Conservation (phyloP, 2,888 invertebrate species). For the Harmothoe impar region DNA sequence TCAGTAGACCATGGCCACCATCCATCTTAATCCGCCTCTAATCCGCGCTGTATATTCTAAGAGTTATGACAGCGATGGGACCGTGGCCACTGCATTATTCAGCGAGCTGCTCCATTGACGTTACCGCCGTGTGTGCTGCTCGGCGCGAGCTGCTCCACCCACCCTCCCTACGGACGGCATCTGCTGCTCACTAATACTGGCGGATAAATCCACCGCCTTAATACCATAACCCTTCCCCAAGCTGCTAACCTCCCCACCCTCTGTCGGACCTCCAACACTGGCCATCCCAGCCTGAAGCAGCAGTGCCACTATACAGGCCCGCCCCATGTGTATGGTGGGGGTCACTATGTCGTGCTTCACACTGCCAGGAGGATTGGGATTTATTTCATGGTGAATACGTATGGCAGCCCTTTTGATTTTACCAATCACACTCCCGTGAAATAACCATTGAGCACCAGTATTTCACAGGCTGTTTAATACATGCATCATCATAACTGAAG, state of each 20-base stretch:
- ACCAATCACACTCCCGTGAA: no score
- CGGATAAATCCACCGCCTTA: conserved; percentile 15
- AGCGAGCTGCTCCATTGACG: conserved; percentile 14
- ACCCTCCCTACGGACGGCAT: not conserved
- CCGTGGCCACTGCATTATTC: conserved; percentile 16
- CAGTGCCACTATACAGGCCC: no score
- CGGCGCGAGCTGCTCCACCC: not conserved
- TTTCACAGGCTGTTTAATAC: no score
- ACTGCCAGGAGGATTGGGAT: no score
- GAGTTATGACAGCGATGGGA: conserved; percentile 38
- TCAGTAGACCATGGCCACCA: not conserved
- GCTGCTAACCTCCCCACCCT: not conserved
- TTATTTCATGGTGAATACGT: no score
- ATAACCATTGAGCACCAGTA: no score
- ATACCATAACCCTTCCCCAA: not conserved
- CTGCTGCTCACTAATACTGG: not conserved
- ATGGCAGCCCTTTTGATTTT: no score
- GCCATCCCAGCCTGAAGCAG: no score
- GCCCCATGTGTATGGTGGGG: no score
- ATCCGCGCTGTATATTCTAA: conserved; percentile 21
- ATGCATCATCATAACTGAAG: no score
- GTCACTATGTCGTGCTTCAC: no score
- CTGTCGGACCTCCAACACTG: not conserved
- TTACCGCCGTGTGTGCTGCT: not conserved
- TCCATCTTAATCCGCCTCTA: conserved; percentile 42